These are phyloP conservation scores for Zeugodacus cucurbitae DNA, from an alignment of 1,140 invertebrate genomes.

Conservation along the genomic window DNA sequence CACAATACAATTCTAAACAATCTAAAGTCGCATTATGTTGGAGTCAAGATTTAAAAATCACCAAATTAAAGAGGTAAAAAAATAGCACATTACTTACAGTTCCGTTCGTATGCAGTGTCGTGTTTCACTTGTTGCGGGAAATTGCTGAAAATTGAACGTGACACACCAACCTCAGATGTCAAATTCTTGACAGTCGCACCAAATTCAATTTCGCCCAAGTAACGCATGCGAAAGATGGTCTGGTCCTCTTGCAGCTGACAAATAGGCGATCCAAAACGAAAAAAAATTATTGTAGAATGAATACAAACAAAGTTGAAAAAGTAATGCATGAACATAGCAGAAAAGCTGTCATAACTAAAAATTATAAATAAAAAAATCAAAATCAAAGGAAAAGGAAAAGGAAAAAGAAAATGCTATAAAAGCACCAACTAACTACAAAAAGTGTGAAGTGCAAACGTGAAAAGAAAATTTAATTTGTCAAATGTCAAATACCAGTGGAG, in stretches of 20 bases:
- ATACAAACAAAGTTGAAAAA: conserved; percentile 33
- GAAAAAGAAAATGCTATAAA: not conserved
- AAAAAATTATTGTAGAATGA: conserved; percentile 48
- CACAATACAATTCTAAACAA: too few relatives aligned
- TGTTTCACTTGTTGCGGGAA: conserved; percentile 65
- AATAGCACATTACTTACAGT: conserved; percentile 54
- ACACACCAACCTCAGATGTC: conserved; percentile 64
- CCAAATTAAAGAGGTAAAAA: not conserved
- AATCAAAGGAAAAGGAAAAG: conserved; percentile 15
- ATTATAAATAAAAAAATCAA: conserved; percentile 16
- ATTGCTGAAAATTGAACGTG: conserved; percentile 66
- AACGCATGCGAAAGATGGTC: conserved; percentile 65
- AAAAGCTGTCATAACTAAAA: conserved; percentile 34
- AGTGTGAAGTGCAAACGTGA: conserved; percentile 10
- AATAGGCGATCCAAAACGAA: not conserved
- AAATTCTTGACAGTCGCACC: conserved; percentile 65
- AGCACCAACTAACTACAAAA: not conserved
- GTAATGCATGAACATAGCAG: not conserved
- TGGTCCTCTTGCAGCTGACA: conserved; percentile 64
- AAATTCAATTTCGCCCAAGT: conserved; percentile 66
- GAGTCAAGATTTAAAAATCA: too few relatives aligned
- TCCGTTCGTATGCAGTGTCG: conserved; percentile 62
- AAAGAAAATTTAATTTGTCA: conserved; percentile 36
- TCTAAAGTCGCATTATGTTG: too few relatives aligned
- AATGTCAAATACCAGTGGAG: not conserved